A percentile compares a stretch with the other conserved stretches of the same genome.
Evolutionary conservation across 2,113 vertebrate genomes (phyloP).

Genomic region (Pontoporia blainvillei): DNA sequence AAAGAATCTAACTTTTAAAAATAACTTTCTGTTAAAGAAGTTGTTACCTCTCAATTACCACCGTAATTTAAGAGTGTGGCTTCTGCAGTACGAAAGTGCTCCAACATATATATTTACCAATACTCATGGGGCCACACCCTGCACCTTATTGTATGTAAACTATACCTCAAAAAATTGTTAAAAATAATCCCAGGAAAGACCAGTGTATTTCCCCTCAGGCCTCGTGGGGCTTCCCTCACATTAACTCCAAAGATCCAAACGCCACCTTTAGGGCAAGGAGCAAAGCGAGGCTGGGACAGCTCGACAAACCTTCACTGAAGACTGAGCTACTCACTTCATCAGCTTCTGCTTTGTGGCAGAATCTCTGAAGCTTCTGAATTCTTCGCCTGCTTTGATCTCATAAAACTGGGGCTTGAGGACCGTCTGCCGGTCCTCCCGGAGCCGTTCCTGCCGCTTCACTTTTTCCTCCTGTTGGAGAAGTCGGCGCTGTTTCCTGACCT

Average conservation of each 20-base stretch:
- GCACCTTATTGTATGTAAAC: rapidly evolving
- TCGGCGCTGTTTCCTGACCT: conserved; percentile 95
- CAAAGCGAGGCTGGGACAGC: background rate
- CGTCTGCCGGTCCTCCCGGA: conserved; percentile 88
- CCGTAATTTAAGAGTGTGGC: background rate
- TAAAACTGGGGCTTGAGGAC: conserved; percentile 93
- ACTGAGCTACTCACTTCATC: conserved; percentile 88
- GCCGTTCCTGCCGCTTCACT: conserved; percentile 82
- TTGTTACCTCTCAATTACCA: background rate
- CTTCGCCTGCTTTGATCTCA: conserved; percentile 96
- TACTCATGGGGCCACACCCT: rapidly evolving
- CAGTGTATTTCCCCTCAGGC: background rate
- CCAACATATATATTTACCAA: rapidly evolving
- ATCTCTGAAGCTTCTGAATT: conserved; percentile 95
- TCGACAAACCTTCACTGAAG: background rate
- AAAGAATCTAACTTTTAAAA: background rate
- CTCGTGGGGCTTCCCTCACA: background rate
- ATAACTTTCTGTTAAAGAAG: background rate
- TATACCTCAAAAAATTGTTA: background rate
- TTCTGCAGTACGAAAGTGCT: rapidly evolving
- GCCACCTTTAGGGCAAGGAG: background rate
- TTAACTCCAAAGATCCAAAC: background rate
- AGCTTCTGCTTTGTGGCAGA: conserved; percentile 90
- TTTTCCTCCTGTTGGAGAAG: conserved; percentile 88
- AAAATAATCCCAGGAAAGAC: background rate